Percentiles rank a stretch among this genome's conserved stretches.
Evolutionary conservation across 2,113 vertebrate genomes (phyloP).

Genomic region (Hippocampus guttulatus): DNA sequence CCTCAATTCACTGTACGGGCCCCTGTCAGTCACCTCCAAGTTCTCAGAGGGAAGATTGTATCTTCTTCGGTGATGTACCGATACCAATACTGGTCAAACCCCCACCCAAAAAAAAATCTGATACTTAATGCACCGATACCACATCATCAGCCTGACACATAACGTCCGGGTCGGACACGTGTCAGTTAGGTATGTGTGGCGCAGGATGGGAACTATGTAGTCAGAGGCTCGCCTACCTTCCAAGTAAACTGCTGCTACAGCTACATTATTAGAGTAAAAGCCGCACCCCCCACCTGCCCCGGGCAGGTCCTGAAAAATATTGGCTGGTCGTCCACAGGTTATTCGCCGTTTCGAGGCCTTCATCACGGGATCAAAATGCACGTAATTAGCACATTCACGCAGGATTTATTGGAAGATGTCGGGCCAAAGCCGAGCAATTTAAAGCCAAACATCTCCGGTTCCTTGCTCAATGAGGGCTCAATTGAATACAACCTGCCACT

Average conservation of each 20-base stretch:
- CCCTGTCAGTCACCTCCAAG: too few relatives aligned
- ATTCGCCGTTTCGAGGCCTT: not conserved
- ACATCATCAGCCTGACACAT: too few relatives aligned
- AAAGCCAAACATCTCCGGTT: constrained; percentile 33
- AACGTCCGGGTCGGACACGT: too few relatives aligned
- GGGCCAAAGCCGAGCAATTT: constrained; percentile 6
- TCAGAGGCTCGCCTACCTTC: not conserved
- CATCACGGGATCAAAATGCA: not conserved
- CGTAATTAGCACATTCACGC: not conserved
- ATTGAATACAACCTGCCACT: constrained; percentile 37
- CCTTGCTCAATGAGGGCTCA: constrained; percentile 23
- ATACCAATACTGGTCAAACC: too few relatives aligned
- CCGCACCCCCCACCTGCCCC: not conserved
- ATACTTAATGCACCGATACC: too few relatives aligned
- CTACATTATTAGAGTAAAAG: not conserved
- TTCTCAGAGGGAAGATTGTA: too few relatives aligned
- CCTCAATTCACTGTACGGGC: too few relatives aligned
- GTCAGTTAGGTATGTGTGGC: too few relatives aligned
- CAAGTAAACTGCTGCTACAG: not conserved
- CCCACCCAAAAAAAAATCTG: too few relatives aligned
- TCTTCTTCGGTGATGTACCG: too few relatives aligned
- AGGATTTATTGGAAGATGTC: not conserved
- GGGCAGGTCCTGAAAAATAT: not conserved
- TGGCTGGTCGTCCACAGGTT: too few relatives aligned
- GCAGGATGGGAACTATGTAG: not conserved